Conservation (phyloP, 2,888 invertebrate genomes). For the Limnephilus auricula region DNA sequence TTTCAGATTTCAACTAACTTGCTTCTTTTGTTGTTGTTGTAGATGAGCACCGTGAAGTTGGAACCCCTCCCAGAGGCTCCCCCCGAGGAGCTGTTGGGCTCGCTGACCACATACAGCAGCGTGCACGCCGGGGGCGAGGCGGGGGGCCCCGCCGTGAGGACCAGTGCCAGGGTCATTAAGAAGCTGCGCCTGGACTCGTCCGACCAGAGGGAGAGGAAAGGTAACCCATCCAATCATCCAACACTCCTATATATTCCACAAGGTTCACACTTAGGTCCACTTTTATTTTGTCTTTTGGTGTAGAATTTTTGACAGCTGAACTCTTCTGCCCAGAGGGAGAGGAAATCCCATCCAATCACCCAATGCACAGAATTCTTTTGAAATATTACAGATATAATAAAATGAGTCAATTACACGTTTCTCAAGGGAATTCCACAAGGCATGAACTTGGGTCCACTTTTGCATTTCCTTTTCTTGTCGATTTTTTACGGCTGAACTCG, state of each 20-base stretch:
- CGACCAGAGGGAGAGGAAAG: conserved; percentile 69
- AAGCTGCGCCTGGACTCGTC: conserved; percentile 83
- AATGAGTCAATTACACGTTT: too few species aligned
- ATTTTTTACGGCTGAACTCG: too few species aligned
- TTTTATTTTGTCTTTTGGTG: too few species aligned
- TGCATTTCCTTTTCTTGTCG: too few species aligned
- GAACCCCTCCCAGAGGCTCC: conserved; percentile 69
- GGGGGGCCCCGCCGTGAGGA: conserved; percentile 77
- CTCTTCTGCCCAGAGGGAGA: neutral
- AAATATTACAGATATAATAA: too few species aligned
- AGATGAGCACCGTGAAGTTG: conserved; percentile 37
- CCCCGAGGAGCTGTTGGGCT: conserved; percentile 78
- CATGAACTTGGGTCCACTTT: too few species aligned
- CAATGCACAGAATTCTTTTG: too few species aligned
- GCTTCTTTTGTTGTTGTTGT: neutral
- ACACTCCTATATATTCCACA: neutral
- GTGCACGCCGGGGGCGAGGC: conserved; percentile 71
- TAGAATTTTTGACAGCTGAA: too few species aligned
- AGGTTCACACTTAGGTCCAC: neutral
- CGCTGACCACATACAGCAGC: conserved; percentile 82
- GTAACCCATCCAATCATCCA: neutral
- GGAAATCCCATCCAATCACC: too few species aligned
- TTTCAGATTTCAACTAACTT: neutral
- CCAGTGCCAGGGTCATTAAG: conserved; percentile 88
- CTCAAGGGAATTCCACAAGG: too few species aligned